Evolutionary conservation across 2,797 vertebrate genomes (phyloP).

Genomic region (Tapirus indicus): DNA sequence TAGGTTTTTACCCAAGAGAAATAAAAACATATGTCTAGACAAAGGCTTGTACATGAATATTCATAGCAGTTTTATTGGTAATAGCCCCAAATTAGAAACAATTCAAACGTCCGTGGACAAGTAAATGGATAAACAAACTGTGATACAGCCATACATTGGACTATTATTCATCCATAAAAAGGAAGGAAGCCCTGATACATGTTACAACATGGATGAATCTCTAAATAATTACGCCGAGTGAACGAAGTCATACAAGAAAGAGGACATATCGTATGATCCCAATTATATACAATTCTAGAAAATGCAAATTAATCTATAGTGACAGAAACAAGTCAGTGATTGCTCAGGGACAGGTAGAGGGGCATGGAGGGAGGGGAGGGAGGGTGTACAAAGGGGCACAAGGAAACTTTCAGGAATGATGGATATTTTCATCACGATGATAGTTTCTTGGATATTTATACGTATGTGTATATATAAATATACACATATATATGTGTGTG

Average conservation of each 20-base stretch:
- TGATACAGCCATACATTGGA: neutral
- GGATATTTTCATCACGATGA: neutral
- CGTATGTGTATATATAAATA: neutral
- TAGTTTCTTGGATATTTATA: neutral
- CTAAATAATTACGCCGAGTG: neutral
- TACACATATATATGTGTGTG: too few species aligned
- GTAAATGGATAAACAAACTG: neutral
- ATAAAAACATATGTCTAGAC: neutral
- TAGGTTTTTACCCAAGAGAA: conserved; percentile 13
- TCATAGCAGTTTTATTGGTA: conserved; percentile 15
- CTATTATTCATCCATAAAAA: neutral
- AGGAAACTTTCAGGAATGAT: neutral
- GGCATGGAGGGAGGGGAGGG: neutral
- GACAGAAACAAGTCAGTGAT: neutral
- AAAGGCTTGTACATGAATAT: neutral
- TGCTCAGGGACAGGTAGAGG: neutral
- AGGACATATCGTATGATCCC: neutral
- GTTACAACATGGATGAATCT: neutral
- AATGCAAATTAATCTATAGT: neutral
- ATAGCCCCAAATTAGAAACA: neutral
- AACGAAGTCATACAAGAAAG: conserved; percentile 23
- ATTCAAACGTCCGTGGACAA: neutral
- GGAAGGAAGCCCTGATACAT: neutral
- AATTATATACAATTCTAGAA: conserved; percentile 3
- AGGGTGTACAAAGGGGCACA: neutral